Evolutionary conservation across 2,113 vertebrate genomes (phyloP).

Genomic region (Chaetops frenatus): DNA sequence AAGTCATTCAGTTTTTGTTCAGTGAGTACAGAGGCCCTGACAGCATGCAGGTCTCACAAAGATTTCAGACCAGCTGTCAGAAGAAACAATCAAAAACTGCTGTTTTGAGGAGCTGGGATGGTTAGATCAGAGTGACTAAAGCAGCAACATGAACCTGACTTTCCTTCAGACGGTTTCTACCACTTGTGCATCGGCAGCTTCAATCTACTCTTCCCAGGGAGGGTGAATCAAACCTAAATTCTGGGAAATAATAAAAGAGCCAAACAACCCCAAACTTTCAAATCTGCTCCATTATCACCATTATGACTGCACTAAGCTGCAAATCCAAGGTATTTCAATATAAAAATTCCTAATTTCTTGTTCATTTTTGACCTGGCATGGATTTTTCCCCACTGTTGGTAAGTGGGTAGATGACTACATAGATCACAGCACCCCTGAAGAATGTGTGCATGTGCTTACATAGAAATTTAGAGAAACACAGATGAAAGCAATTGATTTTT

Average conservation of each 20-base stretch:
- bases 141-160: background rate
- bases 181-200: background rate
- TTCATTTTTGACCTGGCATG: background rate
- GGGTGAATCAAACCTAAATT: background rate
- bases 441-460: background rate
- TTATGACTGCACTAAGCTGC: background rate
- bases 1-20: background rate
- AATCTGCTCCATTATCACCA: background rate
- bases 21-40: background rate
- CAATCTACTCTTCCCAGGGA: background rate
- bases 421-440: background rate
- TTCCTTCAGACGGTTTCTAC: background rate
- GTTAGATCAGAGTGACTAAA: background rate
- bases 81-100: background rate
- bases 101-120: background rate
- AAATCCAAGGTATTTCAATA: background rate
- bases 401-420: background rate
- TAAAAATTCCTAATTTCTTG: background rate
- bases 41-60: background rate
- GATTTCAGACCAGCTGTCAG: background rate
- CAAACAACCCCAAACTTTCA: background rate
- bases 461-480: background rate
- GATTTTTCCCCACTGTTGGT: background rate
- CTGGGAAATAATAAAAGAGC: background rate
- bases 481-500: background rate